Conservation (phyloP, 2,888 invertebrate species). For the Eustalomyia histrio region DNA sequence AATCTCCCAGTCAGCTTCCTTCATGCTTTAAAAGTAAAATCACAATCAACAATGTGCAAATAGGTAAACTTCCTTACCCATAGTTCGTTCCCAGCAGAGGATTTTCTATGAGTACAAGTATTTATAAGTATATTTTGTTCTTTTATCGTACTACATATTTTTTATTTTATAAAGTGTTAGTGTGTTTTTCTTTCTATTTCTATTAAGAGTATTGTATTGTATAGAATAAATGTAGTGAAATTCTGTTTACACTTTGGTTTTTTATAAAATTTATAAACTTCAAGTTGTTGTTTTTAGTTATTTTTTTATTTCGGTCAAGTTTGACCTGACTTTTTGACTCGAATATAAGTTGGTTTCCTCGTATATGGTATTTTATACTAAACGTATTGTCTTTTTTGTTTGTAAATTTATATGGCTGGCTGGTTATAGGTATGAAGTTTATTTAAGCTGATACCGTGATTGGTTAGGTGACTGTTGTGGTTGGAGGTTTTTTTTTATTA, state of each 20-base stretch:
- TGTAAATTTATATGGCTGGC: neutral
- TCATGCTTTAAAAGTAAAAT: too few species aligned
- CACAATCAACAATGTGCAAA: too few species aligned
- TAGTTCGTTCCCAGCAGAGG: neutral
- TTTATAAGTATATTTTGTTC: conserved; percentile 19
- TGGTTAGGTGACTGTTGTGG: conserved; percentile 51
- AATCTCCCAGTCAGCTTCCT: too few species aligned
- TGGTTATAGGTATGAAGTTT: conserved; percentile 6
- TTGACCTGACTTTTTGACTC: conserved; percentile 63
- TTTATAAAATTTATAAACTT: conserved; percentile 53
- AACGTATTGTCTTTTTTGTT: conserved; percentile 24
- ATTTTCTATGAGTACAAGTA: neutral
- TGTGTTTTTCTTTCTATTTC: conserved; percentile 19
- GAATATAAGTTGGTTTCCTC: conserved; percentile 18
- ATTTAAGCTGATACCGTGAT: conserved; percentile 53
- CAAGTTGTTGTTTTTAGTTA: conserved; percentile 17
- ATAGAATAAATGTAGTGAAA: conserved; percentile 43
- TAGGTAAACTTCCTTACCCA: neutral
- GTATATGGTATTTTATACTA: conserved; percentile 31
- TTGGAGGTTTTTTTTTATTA: conserved; percentile 24
- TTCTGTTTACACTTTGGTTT: conserved; percentile 59
- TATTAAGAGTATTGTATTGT: neutral
- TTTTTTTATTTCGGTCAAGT: conserved; percentile 36
- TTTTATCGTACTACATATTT: conserved; percentile 4
- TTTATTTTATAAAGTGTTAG: conserved; percentile 23